Evolutionary conservation across 2,888 invertebrate genomes (phyloP).

Genomic region (Agrypnus murinus): DNA sequence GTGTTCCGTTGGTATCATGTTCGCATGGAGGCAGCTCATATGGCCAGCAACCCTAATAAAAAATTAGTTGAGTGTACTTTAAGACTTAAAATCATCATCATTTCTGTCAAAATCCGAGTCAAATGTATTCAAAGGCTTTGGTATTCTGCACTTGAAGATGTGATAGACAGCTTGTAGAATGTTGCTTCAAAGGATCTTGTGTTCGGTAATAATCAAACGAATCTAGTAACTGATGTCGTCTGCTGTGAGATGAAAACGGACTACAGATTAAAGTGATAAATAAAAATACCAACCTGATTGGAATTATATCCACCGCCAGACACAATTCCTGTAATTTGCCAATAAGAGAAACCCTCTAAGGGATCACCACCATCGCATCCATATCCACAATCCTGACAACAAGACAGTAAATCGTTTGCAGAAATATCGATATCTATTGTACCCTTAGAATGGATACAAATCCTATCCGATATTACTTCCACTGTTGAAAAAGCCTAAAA

Average conservation of each 20-base stretch:
- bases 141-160: too few relatives aligned
- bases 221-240: too few relatives aligned
- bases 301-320: conserved; percentile 89
- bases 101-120: too few relatives aligned
- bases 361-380: conserved; percentile 61
- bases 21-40: conserved; percentile 86
- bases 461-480: conserved; percentile 73
- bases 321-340: conserved; percentile 88
- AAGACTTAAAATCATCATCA: too few relatives aligned
- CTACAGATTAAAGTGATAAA: too few relatives aligned
- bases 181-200: too few relatives aligned
- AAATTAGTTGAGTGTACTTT: too few relatives aligned
- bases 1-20: conserved; percentile 89
- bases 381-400: not conserved
- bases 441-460: not conserved
- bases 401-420: not conserved
- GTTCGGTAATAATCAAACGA: too few relatives aligned
- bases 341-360: conserved; percentile 88
- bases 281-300: too few relatives aligned
- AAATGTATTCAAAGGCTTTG: too few relatives aligned
- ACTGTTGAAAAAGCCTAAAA: not conserved
- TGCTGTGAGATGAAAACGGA: too few relatives aligned
- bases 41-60: conserved; percentile 83
- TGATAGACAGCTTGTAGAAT: too few relatives aligned
- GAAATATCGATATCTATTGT: not conserved